Percentiles rank a stretch among this genome's conserved stretches.
Conservation (phyloP, 1,140 invertebrate species). For the Neotoxoptera formosana region DNA sequence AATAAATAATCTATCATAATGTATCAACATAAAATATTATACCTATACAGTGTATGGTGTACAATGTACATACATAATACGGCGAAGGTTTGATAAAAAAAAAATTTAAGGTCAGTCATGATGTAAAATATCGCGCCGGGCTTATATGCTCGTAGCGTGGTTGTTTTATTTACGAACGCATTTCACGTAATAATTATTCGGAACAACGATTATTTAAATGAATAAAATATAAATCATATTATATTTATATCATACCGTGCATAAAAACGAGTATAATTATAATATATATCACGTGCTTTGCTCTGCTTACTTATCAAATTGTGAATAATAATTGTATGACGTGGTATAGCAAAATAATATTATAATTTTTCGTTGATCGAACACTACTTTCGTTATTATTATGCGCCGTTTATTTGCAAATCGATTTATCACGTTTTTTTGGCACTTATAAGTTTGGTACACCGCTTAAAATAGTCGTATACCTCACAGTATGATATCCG, state of each 20-base stretch:
- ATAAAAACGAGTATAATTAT: background rate
- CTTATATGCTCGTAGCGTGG: background rate
- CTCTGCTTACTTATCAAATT: background rate
- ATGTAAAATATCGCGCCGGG: background rate
- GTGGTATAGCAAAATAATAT: background rate
- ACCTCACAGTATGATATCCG: too few species aligned
- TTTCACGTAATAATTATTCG: background rate
- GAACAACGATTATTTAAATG: too few species aligned
- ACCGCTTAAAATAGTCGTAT: background rate
- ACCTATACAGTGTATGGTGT: background rate
- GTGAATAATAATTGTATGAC: background rate
- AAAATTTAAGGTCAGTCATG: background rate
- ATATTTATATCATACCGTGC: background rate
- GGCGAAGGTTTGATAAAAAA: background rate
- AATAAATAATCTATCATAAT: background rate
- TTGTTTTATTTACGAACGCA: background rate
- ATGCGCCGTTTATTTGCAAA: background rate
- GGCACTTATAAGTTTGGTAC: background rate
- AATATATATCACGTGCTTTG: background rate
- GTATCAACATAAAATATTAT: background rate
- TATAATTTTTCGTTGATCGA: background rate
- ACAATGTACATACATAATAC: background rate
- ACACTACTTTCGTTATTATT: background rate
- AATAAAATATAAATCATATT: background rate
- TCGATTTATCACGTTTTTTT: background rate